Evolutionary conservation across 2,888 invertebrate species (phyloP).

Genomic region (Conus canariensis): DNA sequence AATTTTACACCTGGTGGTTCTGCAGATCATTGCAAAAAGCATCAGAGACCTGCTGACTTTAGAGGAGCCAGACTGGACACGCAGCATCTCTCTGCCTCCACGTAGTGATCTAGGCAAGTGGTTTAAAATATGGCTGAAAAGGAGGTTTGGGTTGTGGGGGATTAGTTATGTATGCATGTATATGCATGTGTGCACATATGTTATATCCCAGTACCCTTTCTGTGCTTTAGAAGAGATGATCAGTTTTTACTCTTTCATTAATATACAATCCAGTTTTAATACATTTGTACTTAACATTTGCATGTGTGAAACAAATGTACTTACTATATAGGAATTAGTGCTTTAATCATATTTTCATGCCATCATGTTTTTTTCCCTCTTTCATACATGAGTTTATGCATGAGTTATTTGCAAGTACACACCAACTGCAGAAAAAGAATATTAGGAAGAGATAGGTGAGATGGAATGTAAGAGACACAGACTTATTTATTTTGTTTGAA

Average conservation of each 20-base stretch:
- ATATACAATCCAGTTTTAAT: too few species aligned
- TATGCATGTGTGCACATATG: not conserved
- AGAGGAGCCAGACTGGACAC: slow-evolving; percentile 74
- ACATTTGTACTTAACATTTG: too few species aligned
- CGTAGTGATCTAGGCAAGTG: slow-evolving; percentile 70
- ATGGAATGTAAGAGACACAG: not conserved
- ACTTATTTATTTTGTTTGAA: too few species aligned
- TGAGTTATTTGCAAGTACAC: not conserved
- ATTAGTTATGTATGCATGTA: too few species aligned
- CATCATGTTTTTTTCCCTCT: too few species aligned
- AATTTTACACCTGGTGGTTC: not conserved
- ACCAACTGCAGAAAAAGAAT: not conserved
- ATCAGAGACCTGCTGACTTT: slow-evolving; percentile 72
- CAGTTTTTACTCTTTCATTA: too few species aligned
- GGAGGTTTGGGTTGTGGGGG: too few species aligned
- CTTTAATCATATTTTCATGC: too few species aligned
- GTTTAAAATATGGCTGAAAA: not conserved
- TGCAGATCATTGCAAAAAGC: slow-evolving; percentile 71
- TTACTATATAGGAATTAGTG: too few species aligned
- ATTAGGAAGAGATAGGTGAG: not conserved
- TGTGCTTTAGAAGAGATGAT: too few species aligned
- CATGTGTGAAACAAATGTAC: too few species aligned
- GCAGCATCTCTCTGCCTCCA: slow-evolving; percentile 74
- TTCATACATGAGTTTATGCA: not conserved
- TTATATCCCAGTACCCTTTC: too few species aligned